A percentile compares a stretch with the other conserved stretches of the same genome.
phyloP scores from a whole-genome alignment of 1,140 invertebrate species.

The Tetramorium simillimum region DNA sequence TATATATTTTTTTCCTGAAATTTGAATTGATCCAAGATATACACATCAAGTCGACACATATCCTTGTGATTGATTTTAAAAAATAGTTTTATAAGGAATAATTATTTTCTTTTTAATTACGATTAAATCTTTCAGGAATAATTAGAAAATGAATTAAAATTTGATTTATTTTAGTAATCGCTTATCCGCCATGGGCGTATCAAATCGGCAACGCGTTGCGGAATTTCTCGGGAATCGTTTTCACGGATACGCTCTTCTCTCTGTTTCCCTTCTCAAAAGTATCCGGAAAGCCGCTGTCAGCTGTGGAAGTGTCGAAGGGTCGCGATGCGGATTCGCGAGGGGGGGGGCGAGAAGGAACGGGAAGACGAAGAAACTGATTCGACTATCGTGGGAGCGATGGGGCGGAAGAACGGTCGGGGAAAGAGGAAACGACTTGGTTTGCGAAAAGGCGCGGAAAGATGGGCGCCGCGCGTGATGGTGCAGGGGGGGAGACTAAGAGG shows the following conservation, averaged over 20 bases:
- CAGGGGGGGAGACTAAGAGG: slow-evolving; percentile 34
- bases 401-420: slow-evolving; percentile 16
- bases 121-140: neutral
- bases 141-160: neutral
- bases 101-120: neutral
- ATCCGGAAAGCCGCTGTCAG: slow-evolving; percentile 48
- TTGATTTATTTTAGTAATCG: neutral
- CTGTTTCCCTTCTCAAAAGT: slow-evolving; percentile 39
- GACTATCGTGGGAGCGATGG: slow-evolving; percentile 52
- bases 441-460: slow-evolving; percentile 56
- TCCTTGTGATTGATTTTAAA: neutral
- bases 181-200: neutral
- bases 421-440: slow-evolving; percentile 42
- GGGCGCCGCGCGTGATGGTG: neutral
- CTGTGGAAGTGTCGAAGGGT: slow-evolving; percentile 69
- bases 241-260: neutral
- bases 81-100: neutral
- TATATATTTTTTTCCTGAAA: neutral
- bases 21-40: neutral
- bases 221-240: slow-evolving; percentile 36
- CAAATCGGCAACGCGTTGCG: neutral
- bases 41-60: neutral
- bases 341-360: neutral
- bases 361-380: slow-evolving; percentile 51
- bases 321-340: slow-evolving; percentile 42